Percentiles rank a stretch among this genome's conserved stretches.
phyloP scores from a whole-genome alignment of 2,888 invertebrate species.

The Steinernema scapterisci region DNA sequence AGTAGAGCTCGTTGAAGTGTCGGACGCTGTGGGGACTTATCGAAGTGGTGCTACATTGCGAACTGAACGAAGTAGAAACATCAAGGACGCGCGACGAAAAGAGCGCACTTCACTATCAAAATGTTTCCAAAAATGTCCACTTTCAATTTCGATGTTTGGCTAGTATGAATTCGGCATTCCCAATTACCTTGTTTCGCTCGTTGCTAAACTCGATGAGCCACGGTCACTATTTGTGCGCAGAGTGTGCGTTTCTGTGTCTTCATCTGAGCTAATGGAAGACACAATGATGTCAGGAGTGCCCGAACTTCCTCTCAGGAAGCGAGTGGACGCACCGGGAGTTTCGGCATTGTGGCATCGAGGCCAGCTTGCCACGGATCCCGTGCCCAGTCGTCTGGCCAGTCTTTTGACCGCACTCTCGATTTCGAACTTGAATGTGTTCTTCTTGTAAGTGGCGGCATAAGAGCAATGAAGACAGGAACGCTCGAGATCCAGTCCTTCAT shows the following conservation, averaged over 20 bases:
- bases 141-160: not conserved
- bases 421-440: slow-evolving; percentile 52
- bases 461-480: slow-evolving; percentile 46
- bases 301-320: slow-evolving; percentile 39
- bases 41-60: slow-evolving; percentile 12
- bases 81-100: no score
- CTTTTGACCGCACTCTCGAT: slow-evolving; percentile 64
- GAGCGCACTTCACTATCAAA: no score
- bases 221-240: slow-evolving; percentile 37
- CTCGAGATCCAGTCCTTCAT: slow-evolving; percentile 29
- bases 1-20: slow-evolving; percentile 17
- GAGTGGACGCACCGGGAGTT: slow-evolving; percentile 32
- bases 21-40: not conserved
- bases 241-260: slow-evolving; percentile 42
- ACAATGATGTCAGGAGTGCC: slow-evolving; percentile 62
- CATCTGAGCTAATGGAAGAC: slow-evolving; percentile 61
- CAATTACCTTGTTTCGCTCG: slow-evolving; percentile 37
- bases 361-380: slow-evolving; percentile 42
- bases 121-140: no score
- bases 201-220: slow-evolving; percentile 34
- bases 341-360: slow-evolving; percentile 40
- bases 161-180: not conserved
- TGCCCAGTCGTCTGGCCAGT: slow-evolving; percentile 57
- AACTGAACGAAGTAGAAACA: not conserved
- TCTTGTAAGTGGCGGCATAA: slow-evolving; percentile 42